Conservation (phyloP, 2,797 vertebrate genomes). For the Mycteria americana region DNA sequence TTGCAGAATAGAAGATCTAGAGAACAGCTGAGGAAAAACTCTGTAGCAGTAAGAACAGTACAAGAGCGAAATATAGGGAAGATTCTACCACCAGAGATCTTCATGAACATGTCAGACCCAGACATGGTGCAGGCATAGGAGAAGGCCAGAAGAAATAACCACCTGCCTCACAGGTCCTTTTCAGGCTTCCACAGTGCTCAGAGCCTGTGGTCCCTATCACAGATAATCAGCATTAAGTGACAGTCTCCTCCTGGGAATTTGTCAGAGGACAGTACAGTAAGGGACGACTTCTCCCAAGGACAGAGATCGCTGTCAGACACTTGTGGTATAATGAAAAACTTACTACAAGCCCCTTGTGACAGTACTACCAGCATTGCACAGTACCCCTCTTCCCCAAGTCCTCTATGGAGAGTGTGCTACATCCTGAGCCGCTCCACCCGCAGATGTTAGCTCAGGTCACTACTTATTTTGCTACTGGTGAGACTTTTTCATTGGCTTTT, state of each 20-base stretch:
- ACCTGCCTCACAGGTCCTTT: background rate
- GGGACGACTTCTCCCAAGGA: background rate
- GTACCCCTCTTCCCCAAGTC: background rate
- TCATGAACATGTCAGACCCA: background rate
- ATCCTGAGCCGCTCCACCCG: background rate
- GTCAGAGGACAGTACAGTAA: background rate
- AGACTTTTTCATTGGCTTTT: background rate
- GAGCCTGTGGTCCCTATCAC: background rate
- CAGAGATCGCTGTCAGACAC: background rate
- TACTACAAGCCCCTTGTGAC: background rate
- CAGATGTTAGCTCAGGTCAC: background rate
- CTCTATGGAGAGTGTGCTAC: background rate
- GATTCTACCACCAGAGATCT: background rate
- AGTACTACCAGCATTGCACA: background rate
- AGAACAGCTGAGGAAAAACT: background rate
- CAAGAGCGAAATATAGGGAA: background rate
- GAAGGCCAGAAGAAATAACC: background rate
- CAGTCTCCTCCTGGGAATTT: background rate
- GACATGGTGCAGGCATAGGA: background rate
- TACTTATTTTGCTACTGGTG: background rate
- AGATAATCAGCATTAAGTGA: background rate
- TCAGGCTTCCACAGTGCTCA: background rate
- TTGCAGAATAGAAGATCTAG: background rate
- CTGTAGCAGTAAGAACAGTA: background rate
- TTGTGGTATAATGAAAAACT: background rate